Percentiles rank a stretch among this genome's conserved stretches.
Conservation (phyloP, 2,113 vertebrate genomes). For the Pygoscelis adeliae region DNA sequence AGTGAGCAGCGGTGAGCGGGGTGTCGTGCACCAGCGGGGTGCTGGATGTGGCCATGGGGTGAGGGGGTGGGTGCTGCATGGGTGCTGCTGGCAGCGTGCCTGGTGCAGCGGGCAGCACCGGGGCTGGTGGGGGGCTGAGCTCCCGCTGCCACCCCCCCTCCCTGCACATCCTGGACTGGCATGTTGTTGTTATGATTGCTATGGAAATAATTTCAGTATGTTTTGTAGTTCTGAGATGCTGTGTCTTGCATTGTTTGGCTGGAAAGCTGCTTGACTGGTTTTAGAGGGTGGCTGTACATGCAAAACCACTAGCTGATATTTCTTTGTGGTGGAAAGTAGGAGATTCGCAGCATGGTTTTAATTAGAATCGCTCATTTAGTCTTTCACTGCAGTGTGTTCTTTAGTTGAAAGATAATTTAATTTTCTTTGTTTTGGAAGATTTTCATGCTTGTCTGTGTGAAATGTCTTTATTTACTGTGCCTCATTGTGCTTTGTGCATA, state of each 20-base stretch:
- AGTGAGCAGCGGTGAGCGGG: rapidly evolving
- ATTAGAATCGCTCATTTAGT: conserved; percentile 49
- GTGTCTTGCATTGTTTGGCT: background rate
- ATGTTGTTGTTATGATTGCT: background rate
- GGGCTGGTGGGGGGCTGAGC: background rate
- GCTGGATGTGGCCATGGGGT: background rate
- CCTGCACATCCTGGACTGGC: background rate
- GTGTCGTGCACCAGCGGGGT: rapidly evolving
- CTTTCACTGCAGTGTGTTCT: conserved; percentile 38
- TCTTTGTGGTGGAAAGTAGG: background rate
- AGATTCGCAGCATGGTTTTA: conserved; percentile 58
- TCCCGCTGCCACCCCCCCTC: background rate
- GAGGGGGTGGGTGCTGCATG: rapidly evolving
- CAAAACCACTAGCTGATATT: background rate
- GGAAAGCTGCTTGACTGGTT: conserved; percentile 24
- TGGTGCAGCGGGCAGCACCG: rapidly evolving
- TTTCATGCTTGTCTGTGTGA: conserved; percentile 21
- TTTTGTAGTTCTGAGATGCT: background rate
- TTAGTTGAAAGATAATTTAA: conserved; percentile 39
- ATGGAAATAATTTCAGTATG: conserved; percentile 18
- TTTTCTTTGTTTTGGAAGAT: conserved; percentile 49
- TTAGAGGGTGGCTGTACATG: background rate
- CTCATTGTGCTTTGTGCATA: background rate
- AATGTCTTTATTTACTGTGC: conserved; percentile 44
- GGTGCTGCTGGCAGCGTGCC: rapidly evolving